A percentile compares a stretch with the other conserved stretches of the same genome.
phyloP scores from a whole-genome alignment of 2,113 vertebrate species.

The Chitala chitala region DNA sequence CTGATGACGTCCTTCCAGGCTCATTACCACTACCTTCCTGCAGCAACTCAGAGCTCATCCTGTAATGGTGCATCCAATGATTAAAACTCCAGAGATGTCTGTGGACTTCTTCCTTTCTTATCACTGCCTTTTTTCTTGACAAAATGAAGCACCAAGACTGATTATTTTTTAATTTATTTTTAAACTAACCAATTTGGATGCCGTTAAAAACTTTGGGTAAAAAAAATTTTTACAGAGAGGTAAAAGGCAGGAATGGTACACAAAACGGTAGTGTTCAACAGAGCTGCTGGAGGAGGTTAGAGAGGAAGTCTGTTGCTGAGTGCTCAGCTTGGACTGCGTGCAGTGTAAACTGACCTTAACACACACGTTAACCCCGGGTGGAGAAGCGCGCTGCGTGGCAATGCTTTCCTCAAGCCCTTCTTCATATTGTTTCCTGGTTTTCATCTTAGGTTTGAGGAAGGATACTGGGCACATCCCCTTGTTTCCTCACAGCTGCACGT shows the following conservation, averaged over 20 bases:
- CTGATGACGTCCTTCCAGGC: not conserved
- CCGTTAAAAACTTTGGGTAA: not conserved
- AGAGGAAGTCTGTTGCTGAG: too few relatives aligned
- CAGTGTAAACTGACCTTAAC: not conserved
- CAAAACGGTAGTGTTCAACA: too few relatives aligned
- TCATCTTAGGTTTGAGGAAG: conserved; percentile 39
- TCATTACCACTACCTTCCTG: not conserved
- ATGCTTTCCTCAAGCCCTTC: conserved; percentile 42
- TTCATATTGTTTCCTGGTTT: conserved; percentile 52
- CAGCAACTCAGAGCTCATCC: not conserved
- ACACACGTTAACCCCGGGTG: conserved; percentile 16
- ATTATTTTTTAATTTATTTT: not conserved
- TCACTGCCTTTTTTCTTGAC: not conserved
- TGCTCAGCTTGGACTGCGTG: not conserved
- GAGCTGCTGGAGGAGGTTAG: too few relatives aligned
- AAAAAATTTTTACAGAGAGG: not conserved
- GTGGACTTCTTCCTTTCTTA: not conserved
- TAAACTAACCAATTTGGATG: not conserved
- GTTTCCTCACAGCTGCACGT: not conserved
- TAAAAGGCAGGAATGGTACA: not conserved
- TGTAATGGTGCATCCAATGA: not conserved
- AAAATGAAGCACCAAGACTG: not conserved
- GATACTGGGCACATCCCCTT: conserved; percentile 37
- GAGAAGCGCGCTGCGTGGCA: not conserved
- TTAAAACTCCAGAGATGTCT: not conserved